Conservation (phyloP, 2,888 invertebrate genomes). For the Eurytoma adleriae region DNA sequence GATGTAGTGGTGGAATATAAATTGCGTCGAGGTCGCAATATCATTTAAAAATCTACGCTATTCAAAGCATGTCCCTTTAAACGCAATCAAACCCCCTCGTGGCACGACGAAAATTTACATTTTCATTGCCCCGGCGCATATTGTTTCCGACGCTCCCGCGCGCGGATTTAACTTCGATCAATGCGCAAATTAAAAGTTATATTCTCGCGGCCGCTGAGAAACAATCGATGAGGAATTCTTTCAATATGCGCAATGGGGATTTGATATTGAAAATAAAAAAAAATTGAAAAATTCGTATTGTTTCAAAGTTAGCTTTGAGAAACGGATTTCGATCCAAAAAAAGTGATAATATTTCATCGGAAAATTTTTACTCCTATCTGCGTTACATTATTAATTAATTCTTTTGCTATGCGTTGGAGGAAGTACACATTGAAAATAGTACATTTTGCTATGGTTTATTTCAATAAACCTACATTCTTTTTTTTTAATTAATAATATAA, state of each 20-base stretch:
- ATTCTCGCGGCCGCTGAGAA: background rate
- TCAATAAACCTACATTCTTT: too few relatives aligned
- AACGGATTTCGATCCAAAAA: too few relatives aligned
- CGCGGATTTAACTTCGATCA: slow-evolving; percentile 33
- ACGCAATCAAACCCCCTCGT: slow-evolving; percentile 36
- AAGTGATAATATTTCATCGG: background rate
- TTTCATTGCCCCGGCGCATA: slow-evolving; percentile 48
- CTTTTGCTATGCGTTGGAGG: background rate
- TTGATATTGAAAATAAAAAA: slow-evolving; percentile 18
- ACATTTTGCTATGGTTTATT: too few relatives aligned
- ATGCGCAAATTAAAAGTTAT: slow-evolving; percentile 52
- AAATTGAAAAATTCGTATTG: background rate
- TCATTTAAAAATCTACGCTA: slow-evolving; percentile 46
- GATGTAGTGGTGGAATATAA: slow-evolving; percentile 25
- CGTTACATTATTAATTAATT: background rate
- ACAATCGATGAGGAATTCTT: slow-evolving; percentile 49
- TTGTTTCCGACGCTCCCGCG: slow-evolving; percentile 25
- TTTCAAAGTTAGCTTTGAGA: slow-evolving; percentile 17
- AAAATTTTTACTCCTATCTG: background rate
- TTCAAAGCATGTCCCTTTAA: slow-evolving; percentile 41
- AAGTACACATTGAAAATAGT: too few relatives aligned
- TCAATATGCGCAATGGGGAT: background rate
- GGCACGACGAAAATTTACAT: slow-evolving; percentile 40
- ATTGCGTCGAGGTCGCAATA: slow-evolving; percentile 24
- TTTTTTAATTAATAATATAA: too few relatives aligned